Base-by-base conservation (phyloP, 2,113 vertebrate species). In the Pholis gunnellus region DNA sequence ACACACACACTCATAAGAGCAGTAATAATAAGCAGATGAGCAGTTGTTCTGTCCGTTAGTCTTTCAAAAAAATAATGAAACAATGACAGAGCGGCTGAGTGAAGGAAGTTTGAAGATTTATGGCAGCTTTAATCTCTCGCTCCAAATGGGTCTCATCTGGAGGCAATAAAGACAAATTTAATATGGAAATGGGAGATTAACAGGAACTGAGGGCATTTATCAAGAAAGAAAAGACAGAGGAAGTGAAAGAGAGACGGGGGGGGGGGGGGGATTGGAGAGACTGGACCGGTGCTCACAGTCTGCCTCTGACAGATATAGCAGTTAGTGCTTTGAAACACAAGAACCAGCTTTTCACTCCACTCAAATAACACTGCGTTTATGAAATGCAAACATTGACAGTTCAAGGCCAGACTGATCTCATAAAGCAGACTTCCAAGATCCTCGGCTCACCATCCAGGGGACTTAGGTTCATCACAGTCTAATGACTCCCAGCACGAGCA, bases 331-430 rank as follows among this genome's bases (percentile, higher is more conserved):
- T 90, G 90, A 92, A 92, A 91, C 88, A 89, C 83, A 91, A 54
- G 82, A 91, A 91, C 89, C 85, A 61, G 82, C 40, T 82, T 86
- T 91, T 88, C 60, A 71, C 84, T 87, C 56, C 65, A 77, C 88
- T 95, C 84, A 69, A 94, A 95, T 89, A 95, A 95, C 93, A 93
- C 68, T 8, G 79, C 46, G 61, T 90, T 95, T 93, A 95, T 95
- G 93, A 95, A 94, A 95, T 72, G 87, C 89, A 93, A 96, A 95
- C 94, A 95, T 69, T 83, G 90, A 94, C 91, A 82, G 89, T 89
- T 93, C 91, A 90, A 71, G 89, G 92, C 91, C 93, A 94, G 75
- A 90, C 57, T 78, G 82, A 89, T 91, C 91, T 90, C 92, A 93
- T 83, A 91, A 93, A 91, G 31, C 78, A 72, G 79, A 83, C 78